Evolutionary conservation across 2,113 vertebrate genomes (phyloP).

Genomic region (Isichthys henryi): DNA sequence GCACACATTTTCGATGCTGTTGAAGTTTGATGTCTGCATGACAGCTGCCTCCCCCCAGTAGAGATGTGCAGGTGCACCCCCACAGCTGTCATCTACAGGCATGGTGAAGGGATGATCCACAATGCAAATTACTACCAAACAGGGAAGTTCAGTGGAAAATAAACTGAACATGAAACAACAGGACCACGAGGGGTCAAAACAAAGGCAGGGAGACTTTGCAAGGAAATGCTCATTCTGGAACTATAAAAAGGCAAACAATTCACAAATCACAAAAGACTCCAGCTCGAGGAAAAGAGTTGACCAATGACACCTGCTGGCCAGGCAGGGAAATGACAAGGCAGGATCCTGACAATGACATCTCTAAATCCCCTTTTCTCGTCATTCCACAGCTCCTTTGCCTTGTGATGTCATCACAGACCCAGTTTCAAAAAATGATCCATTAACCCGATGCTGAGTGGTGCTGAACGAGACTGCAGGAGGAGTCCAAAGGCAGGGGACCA

Average conservation of each 20-base stretch:
- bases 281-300: not conserved
- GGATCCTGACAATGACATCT: not conserved
- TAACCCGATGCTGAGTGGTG: constrained; percentile 12
- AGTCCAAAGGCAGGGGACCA: not conserved
- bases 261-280: not conserved
- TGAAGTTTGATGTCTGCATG: not conserved
- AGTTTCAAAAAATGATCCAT: constrained; percentile 15
- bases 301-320: not conserved
- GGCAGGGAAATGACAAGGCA: not conserved
- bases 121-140: not conserved
- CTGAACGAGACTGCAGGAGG: not conserved
- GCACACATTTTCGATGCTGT: too few species aligned
- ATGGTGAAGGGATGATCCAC: not conserved
- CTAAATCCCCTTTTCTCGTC: not conserved
- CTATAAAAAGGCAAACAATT: not conserved
- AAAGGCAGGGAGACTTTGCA: not conserved
- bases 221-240: not conserved
- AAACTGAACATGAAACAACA: not conserved
- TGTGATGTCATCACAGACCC: not conserved
- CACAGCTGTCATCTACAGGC: not conserved
- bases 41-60: not conserved
- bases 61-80: not conserved
- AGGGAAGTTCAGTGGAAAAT: not conserved
- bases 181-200: not conserved
- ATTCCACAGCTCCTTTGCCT: not conserved